Evolutionary conservation across 2,113 vertebrate species (phyloP), one percentile per base, ranked within the genome.

Genomic region (Tenebrosternarchus preto): DNA sequence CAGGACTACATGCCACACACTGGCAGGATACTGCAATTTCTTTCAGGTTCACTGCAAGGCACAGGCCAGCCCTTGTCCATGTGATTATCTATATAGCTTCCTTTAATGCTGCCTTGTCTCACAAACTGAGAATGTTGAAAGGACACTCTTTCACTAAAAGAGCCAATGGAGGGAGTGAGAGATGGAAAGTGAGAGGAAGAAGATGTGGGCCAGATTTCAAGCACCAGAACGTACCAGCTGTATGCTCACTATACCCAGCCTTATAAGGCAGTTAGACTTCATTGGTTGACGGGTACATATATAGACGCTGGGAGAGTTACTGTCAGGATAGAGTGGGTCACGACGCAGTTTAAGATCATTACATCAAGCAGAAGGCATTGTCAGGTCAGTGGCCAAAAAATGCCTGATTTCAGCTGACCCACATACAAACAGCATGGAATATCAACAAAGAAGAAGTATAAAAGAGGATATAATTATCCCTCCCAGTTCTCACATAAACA

Each of bases 251-350:
- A 29, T 83, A 63, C 46, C 61, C 64, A 60, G 50, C 84, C 83
- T 69, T 88, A 81, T 85, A 86, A 84, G 81, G 64, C 64, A 88
- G 80, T 86, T 55, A 87, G 84, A 86, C 84, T 86, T 60, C 39
- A 86, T 86, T 86, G 87, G 25, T 76, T 86, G 82, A 86, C 61
- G 81, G 76, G 75, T 85, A 87, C 43, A 50, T 86, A 87, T 88
- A 87, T 79, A 73, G 77, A 81, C 85, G 78, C 76, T 74, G 82
- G 75, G 64, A 82, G 81, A 86, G 86, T 73, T 75, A 56, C n/a
- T 88, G 85, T 88, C 81, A 85, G 80, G 78, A 31, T 68, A 78
- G 77, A 73, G 85, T 82, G 86, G 60, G 85, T 85, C 80, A 73
- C 78, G 33, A 84, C 72, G 86, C 66, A 86, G 66, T 85, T 70